These are phyloP conservation scores for Andinoacara biseriatus DNA, from an alignment of 2,113 vertebrate species.

Conservation along the genomic window DNA sequence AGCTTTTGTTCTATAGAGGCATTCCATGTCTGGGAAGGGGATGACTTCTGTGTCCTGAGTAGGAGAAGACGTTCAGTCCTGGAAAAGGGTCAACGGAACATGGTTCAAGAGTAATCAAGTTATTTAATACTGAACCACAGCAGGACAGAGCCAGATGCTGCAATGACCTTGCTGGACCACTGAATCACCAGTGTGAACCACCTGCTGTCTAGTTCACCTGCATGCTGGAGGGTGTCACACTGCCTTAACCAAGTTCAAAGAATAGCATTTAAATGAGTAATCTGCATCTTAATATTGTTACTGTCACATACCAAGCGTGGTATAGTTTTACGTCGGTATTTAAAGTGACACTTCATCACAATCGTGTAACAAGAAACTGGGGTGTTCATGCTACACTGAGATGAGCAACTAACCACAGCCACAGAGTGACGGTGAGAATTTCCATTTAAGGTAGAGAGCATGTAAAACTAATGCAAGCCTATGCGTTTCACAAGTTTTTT, in stretches of 20 bases:
- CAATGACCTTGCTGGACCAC: constrained; percentile 3
- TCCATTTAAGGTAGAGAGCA: constrained; percentile 62
- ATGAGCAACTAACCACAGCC: constrained; percentile 38
- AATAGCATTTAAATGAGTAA: not conserved
- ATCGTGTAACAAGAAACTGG: constrained; percentile 27
- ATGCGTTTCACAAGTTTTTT: not conserved
- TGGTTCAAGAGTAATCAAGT: constrained; percentile 21
- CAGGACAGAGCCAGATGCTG: constrained; percentile 25
- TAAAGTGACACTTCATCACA: constrained; percentile 37
- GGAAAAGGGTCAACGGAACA: constrained; percentile 20
- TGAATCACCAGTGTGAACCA: not conserved
- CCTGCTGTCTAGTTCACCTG: constrained; percentile 15
- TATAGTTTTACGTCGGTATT: constrained; percentile 22
- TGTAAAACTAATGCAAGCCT: not conserved
- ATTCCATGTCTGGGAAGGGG: constrained; percentile 59
- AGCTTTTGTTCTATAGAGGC: constrained; percentile 62
- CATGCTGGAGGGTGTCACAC: not conserved
- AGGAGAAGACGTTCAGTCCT: constrained; percentile 30
- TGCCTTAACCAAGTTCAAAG: not conserved
- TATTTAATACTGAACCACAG: constrained; percentile 17
- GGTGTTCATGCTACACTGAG: not conserved
- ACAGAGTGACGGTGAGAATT: not conserved
- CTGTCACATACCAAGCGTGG: not conserved
- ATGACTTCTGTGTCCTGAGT: not conserved
- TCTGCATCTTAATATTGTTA: not conserved